Percentiles rank a stretch among this genome's conserved stretches.
These are phyloP conservation scores for Brienomyrus brachyistius DNA, from an alignment of 2,113 vertebrate species.

Conservation along the genomic window DNA sequence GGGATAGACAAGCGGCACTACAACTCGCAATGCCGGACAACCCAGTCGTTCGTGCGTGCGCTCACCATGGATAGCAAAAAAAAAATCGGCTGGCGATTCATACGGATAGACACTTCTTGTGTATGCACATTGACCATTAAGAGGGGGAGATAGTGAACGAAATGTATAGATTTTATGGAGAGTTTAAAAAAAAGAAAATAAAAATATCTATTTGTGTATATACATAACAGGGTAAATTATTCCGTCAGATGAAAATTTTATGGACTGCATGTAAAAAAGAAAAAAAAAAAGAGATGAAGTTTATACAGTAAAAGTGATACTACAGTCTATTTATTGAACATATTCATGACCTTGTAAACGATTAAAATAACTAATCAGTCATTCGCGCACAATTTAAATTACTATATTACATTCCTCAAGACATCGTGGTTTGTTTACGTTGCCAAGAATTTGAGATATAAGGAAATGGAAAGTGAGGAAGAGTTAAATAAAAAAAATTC, in stretches of 20 bases:
- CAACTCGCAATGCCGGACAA: constrained; percentile 99
- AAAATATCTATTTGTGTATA: constrained; percentile 99
- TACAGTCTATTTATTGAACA: constrained; percentile 99
- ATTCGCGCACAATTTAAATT: constrained; percentile 93
- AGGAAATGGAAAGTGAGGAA: constrained; percentile 62
- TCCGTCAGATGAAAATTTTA: constrained; percentile 99
- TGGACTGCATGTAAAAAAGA: constrained; percentile 98
- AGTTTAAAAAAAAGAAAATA: constrained; percentile 79
- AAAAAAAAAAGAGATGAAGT: constrained; percentile 76
- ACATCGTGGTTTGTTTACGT: constrained; percentile 97
- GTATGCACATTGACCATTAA: constrained; percentile 99
- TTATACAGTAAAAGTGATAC: constrained; percentile 99
- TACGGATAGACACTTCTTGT: constrained; percentile 99
- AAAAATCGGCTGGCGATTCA: constrained; percentile 97
- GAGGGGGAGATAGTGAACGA: constrained; percentile 97
- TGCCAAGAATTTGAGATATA: constrained; percentile 95
- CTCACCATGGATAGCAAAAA: constrained; percentile 99
- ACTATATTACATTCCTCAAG: constrained; percentile 94
- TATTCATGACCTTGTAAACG: constrained; percentile 98
- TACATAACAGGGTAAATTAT: constrained; percentile 99
- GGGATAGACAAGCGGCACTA: constrained; percentile 99
- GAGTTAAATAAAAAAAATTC: constrained; percentile 75
- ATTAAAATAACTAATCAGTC: constrained; percentile 82
- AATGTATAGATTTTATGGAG: constrained; percentile 99
- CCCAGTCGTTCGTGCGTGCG: constrained; percentile 97